Evolutionary conservation across 2,888 invertebrate genomes (phyloP), one percentile per base, ranked within the genome.

Genomic region (Phrixothrix hirtus): DNA sequence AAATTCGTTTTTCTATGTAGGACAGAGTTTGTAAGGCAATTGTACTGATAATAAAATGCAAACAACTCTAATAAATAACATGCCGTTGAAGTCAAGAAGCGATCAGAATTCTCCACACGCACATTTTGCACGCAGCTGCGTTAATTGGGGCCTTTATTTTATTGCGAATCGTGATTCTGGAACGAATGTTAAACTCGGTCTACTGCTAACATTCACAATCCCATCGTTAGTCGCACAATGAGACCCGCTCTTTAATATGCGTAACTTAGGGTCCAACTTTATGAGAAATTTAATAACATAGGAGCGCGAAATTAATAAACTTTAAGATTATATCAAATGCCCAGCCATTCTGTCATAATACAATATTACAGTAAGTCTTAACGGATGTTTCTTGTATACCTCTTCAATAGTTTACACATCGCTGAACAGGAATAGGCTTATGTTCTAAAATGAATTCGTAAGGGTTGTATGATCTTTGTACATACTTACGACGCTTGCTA

Each of bases 61-160:
- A 57, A 57, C 46, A 52, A 48, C 29, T 53, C 46, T 47, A 46
- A 54, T 56, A 51, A 56, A 52, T 41, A 50, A 53, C 44, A 54
- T 39, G 37, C 42, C 34, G 32, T 47, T 48, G 14, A 41, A 37
- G 41, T 39, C 36, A 41, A 46, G 45, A 46, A 39, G 47, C 32
- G 46, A 68, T 69, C 64, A 59, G 49, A 58, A 69, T 69, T 69
- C 67, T 61, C 59, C 60, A 63, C 68, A 66, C 66, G 66, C 61
- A 60, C 60, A 66, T 57, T 64, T 63, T 60, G 63, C 63, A 63
- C 66, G 63, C 69, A 68, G 67, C 68, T 66, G 67, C 63, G 64
- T 68, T 69, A 67, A 69, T 69, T 69, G 64, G 60, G 60, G 61
- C 64, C 64, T 68, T 67, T 69, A 67, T 66, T 67, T 67, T 66